phyloP scores from a whole-genome alignment of 2,888 invertebrate genomes.

The Gari tellinella region DNA sequence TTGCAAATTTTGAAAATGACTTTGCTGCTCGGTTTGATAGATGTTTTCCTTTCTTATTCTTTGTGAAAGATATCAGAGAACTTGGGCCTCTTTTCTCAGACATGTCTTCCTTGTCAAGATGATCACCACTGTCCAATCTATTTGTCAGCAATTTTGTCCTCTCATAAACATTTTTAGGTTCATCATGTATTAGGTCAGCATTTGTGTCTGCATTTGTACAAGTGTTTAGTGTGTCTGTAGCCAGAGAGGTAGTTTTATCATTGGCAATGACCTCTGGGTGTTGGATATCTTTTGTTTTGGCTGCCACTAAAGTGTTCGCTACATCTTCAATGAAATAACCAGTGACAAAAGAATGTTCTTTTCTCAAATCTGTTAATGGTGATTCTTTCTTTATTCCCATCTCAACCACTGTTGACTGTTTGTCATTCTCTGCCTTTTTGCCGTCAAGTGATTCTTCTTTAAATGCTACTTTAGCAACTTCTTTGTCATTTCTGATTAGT shows the following conservation, averaged over 20 bases:
- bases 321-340: conserved; percentile 43
- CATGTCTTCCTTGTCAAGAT: no score
- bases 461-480: no score
- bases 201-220: neutral
- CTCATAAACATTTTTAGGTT: no score
- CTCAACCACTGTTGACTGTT: neutral
- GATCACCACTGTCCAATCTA: no score
- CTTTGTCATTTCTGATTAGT: no score
- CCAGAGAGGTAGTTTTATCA: no score
- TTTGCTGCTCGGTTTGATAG: conserved; percentile 40
- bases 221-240: no score
- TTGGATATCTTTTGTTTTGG: no score
- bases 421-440: no score
- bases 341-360: conserved; percentile 22
- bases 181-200: neutral
- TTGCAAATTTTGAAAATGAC: conserved; percentile 52
- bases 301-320: neutral
- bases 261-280: no score
- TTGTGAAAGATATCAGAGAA: conserved; percentile 3
- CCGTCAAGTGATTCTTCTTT: no score
- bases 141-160: no score
- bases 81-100: neutral
- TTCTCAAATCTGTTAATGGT: conserved; percentile 1
- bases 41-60: conserved; percentile 24
- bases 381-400: neutral